Evolutionary conservation across 2,888 invertebrate species (phyloP).

Genomic region (Tenodera sinensis): DNA sequence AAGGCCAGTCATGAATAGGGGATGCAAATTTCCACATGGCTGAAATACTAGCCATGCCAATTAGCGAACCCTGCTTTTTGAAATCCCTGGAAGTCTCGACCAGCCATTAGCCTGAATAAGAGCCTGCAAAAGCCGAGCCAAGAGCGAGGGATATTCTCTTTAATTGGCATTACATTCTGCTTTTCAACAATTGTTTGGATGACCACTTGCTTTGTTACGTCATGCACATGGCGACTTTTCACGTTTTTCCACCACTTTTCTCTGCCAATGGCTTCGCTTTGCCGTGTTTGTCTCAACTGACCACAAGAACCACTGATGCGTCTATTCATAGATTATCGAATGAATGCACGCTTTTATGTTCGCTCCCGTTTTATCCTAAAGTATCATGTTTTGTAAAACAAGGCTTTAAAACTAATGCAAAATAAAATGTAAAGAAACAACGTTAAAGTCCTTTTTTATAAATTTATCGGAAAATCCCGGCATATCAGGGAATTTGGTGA

Average conservation of each 20-base stretch:
- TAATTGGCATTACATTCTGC: background rate
- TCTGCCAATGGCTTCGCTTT: background rate
- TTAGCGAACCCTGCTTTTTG: background rate
- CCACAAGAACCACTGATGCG: background rate
- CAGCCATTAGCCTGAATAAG: background rate
- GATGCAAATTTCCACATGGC: background rate
- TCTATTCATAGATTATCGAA: background rate
- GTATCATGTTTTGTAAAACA: too few relatives aligned
- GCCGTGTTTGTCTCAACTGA: background rate
- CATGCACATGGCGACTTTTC: background rate
- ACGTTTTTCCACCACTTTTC: background rate
- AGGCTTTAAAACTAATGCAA: background rate
- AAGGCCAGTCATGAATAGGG: background rate
- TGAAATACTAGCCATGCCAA: background rate
- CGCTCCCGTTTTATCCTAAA: background rate
- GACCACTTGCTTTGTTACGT: background rate
- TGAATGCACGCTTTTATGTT: background rate
- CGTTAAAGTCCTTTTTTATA: background rate
- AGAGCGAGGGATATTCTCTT: background rate
- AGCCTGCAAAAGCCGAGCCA: background rate
- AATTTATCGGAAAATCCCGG: background rate
- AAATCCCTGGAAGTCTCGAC: background rate
- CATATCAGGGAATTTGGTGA: background rate
- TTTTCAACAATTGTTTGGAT: background rate
- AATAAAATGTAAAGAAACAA: background rate